phyloP scores from a whole-genome alignment of 1,140 invertebrate genomes.

The Magallana ariakensis region DNA sequence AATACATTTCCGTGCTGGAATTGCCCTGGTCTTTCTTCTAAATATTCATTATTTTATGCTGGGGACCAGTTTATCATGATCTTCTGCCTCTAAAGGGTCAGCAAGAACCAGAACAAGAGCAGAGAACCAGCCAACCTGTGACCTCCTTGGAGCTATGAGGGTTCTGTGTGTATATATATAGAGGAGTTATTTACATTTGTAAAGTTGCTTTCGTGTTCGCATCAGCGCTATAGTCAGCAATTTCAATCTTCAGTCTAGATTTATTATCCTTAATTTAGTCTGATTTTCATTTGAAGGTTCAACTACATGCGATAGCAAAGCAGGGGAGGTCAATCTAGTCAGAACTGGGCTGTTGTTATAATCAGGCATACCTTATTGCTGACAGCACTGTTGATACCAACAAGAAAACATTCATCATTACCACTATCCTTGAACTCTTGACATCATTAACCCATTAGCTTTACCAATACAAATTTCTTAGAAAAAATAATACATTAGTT shows the following conservation, averaged over 20 bases:
- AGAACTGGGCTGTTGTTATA: conserved; percentile 1
- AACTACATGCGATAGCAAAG: conserved; percentile 41
- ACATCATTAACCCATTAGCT: neutral
- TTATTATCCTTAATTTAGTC: conserved; percentile 7
- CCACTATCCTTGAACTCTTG: neutral
- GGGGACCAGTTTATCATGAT: neutral
- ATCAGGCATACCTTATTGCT: conserved; percentile 16
- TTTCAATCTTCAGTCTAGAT: neutral
- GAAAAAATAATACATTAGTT: neutral
- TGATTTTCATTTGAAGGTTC: conserved; percentile 23
- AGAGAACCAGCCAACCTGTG: conserved; percentile 20
- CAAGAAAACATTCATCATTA: conserved; percentile 27
- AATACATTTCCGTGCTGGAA: neutral
- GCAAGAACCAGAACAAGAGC: neutral
- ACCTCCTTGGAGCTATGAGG: conserved; percentile 40
- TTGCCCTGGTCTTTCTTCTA: neutral
- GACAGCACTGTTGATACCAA: conserved; percentile 34
- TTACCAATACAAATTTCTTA: neutral
- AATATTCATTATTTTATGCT: neutral
- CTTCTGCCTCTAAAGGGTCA: conserved; percentile 11
- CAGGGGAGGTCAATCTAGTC: conserved; percentile 5
- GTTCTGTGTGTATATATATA: conserved; percentile 27
- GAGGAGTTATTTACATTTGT: conserved; percentile 7
- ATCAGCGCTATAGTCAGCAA: conserved; percentile 27
- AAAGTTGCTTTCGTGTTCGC: conserved; percentile 30